phyloP scores from a whole-genome alignment of 2,888 invertebrate species.

The Scaptomyza flava region DNA sequence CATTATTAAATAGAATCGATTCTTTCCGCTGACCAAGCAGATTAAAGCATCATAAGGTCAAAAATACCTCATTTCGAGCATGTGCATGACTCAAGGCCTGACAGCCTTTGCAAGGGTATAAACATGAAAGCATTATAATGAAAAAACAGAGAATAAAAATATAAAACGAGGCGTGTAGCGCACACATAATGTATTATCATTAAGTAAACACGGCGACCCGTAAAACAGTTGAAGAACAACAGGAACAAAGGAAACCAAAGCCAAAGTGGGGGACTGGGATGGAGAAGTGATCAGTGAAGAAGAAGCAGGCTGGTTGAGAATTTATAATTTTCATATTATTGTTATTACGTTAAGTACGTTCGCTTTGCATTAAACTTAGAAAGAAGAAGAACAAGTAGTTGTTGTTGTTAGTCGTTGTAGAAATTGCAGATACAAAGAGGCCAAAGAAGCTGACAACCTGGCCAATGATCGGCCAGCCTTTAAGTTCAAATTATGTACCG shows the following conservation, averaged over 20 bases:
- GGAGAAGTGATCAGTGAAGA: neutral
- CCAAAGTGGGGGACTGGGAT: neutral
- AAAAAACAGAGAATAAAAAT: slow-evolving; percentile 10
- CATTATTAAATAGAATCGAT: neutral
- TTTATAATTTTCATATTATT: slow-evolving; percentile 76
- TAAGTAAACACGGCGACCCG: slow-evolving; percentile 63
- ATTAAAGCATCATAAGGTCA: neutral
- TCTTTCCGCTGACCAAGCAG: neutral
- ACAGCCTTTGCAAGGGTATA: slow-evolving; percentile 3
- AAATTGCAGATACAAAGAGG: slow-evolving; percentile 60
- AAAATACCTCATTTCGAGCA: neutral
- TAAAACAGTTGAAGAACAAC: slow-evolving; percentile 39
- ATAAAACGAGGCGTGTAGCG: slow-evolving; percentile 40
- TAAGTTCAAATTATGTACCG: slow-evolving; percentile 68
- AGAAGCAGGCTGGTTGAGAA: slow-evolving; percentile 21
- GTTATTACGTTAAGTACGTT: slow-evolving; percentile 60
- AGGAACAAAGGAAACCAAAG: slow-evolving; percentile 41
- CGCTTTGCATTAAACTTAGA: slow-evolving; percentile 33
- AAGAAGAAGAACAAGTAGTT: neutral
- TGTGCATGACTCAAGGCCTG: neutral
- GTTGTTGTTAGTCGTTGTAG: slow-evolving; percentile 12
- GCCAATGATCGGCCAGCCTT: slow-evolving; percentile 45
- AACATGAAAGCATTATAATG: neutral
- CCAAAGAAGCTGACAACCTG: slow-evolving; percentile 31
- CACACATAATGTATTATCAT: slow-evolving; percentile 59